Conservation (phyloP, 2,888 invertebrate genomes). For the Drosophila merina region DNA sequence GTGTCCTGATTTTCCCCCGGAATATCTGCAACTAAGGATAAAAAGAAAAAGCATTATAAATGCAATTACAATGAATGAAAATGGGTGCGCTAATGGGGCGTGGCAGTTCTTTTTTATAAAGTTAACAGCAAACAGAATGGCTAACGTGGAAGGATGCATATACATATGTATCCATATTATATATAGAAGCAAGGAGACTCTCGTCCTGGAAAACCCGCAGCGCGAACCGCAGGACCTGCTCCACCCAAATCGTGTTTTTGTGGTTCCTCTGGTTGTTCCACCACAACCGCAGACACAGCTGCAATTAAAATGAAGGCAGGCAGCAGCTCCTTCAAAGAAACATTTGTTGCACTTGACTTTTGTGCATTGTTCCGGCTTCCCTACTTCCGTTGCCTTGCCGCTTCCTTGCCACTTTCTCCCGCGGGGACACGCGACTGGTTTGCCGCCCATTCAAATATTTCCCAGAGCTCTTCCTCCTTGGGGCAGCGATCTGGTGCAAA, state of each 20-base stretch:
- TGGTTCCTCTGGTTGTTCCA: constrained; percentile 29
- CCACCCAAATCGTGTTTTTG: constrained; percentile 46
- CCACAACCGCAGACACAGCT: constrained; percentile 32
- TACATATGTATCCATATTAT: background rate
- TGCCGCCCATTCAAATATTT: constrained; percentile 21
- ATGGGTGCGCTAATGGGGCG: constrained; percentile 17
- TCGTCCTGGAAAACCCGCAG: constrained; percentile 32
- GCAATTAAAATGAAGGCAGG: constrained; percentile 68
- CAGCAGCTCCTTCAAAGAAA: constrained; percentile 51
- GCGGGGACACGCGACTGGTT: constrained; percentile 31
- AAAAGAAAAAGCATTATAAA: constrained; percentile 6
- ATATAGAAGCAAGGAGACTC: constrained; percentile 12
- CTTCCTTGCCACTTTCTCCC: constrained; percentile 9
- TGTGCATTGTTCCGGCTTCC: constrained; percentile 38
- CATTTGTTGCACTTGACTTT: constrained; percentile 57
- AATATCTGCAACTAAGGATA: background rate
- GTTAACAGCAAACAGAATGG: constrained; percentile 16
- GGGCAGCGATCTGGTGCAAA: background rate
- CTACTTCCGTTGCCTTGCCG: constrained; percentile 48
- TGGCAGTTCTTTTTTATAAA: constrained; percentile 31
- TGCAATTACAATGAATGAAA: constrained; percentile 14
- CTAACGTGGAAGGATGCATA: background rate
- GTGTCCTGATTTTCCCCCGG: background rate
- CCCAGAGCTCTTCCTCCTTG: background rate
- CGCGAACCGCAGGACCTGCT: constrained; percentile 20